Evolutionary conservation across 2,888 invertebrate species (phyloP).

Genomic region (Mythimna albipuncta): DNA sequence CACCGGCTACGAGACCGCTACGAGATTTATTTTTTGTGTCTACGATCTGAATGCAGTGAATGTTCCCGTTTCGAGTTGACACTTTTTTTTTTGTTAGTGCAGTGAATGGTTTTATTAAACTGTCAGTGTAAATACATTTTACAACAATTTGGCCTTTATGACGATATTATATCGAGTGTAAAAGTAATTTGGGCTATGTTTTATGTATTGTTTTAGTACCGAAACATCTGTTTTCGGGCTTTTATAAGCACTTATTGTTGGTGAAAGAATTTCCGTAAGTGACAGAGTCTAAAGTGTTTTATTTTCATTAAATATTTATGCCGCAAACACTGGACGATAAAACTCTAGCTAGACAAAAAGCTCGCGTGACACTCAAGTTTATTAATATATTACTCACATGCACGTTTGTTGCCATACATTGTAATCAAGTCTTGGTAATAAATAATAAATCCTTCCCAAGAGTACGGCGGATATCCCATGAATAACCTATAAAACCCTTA

Average conservation of each 20-base stretch:
- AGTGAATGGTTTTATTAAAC: constrained; percentile 55
- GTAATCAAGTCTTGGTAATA: constrained; percentile 36
- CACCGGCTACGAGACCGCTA: constrained; percentile 26
- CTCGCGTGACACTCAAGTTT: constrained; percentile 38
- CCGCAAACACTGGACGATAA: background rate
- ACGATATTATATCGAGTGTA: constrained; percentile 42
- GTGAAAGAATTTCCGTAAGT: constrained; percentile 13
- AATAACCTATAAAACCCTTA: constrained; percentile 58
- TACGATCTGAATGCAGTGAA: constrained; percentile 50
- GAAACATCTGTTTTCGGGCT: constrained; percentile 26
- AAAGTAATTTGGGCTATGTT: constrained; percentile 59
- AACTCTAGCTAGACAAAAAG: constrained; percentile 16
- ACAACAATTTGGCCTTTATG: constrained; percentile 34
- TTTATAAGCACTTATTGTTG: constrained; percentile 25
- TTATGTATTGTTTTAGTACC: constrained; percentile 54
- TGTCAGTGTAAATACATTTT: constrained; percentile 35
- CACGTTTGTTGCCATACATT: constrained; percentile 17
- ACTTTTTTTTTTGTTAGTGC: constrained; percentile 57
- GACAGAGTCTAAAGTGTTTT: background rate
- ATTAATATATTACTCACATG: constrained; percentile 46
- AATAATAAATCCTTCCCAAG: constrained; percentile 38
- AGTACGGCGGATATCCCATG: constrained; percentile 34
- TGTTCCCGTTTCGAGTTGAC: constrained; percentile 54
- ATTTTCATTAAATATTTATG: constrained; percentile 26
- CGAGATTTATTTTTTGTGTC: constrained; percentile 58